Conservation (phyloP, 2,113 vertebrate species). For the Pelodiscus sinensis region DNA sequence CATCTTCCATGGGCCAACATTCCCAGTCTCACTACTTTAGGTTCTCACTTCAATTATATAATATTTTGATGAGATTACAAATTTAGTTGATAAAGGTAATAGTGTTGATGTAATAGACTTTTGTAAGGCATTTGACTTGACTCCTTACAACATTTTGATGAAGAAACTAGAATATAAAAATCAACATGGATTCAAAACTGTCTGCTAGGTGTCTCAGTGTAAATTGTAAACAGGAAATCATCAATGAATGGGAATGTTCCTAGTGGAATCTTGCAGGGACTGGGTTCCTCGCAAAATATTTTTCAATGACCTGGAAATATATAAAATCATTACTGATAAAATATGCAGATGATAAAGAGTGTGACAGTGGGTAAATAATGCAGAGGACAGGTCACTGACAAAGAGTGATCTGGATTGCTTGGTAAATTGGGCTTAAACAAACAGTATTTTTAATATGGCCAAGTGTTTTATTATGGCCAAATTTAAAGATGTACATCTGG, state of each 20-base stretch:
- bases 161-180: background rate
- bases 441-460: background rate
- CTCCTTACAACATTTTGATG: background rate
- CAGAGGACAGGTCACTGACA: background rate
- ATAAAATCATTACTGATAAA: background rate
- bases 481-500: background rate
- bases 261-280: background rate
- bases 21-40: background rate
- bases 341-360: background rate
- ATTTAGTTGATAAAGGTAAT: background rate
- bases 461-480: background rate
- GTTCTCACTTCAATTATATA: background rate
- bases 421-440: background rate
- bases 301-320: conserved; percentile 19
- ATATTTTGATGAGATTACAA: background rate
- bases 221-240: background rate
- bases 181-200: background rate
- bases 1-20: background rate
- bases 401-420: background rate
- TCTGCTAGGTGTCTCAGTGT: background rate
- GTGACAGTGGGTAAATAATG: background rate
- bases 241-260: background rate
- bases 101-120: background rate
- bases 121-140: background rate
- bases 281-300: background rate